A percentile compares a stretch with the other conserved stretches of the same genome.
Conservation (phyloP, 2,797 vertebrate species). For the Remorina albescens region DNA sequence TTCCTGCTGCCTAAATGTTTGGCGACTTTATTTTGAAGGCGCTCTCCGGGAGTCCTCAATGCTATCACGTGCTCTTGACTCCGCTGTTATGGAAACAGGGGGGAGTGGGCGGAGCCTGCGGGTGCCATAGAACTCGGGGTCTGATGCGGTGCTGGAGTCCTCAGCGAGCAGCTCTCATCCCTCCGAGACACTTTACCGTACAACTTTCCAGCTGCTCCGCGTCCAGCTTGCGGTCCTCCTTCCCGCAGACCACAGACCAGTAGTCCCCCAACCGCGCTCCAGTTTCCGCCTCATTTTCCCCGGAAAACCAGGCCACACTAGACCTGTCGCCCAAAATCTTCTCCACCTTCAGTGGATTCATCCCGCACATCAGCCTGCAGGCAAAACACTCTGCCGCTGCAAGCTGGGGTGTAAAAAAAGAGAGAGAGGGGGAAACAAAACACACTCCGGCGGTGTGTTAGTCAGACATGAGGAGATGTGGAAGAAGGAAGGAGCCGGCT, state of each 20-base stretch:
- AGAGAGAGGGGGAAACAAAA: not conserved
- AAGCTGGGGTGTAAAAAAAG: not conserved
- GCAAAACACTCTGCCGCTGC: constrained; percentile 45
- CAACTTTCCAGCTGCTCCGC: constrained; percentile 55
- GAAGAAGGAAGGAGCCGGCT: constrained; percentile 17
- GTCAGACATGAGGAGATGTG: constrained; percentile 31
- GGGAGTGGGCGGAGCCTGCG: constrained; percentile 69
- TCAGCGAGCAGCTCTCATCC: constrained; percentile 49
- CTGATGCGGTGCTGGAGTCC: constrained; percentile 59
- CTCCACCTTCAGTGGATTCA: constrained; percentile 41
- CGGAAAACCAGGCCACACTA: constrained; percentile 49
- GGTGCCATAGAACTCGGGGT: constrained; percentile 59
- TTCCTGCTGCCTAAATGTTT: too few species aligned
- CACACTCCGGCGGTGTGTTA: constrained; percentile 25
- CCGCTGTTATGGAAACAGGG: constrained; percentile 55
- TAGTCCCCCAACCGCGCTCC: too few species aligned
- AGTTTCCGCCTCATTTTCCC: constrained; percentile 7
- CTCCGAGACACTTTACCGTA: constrained; percentile 18
- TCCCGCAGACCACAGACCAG: too few species aligned
- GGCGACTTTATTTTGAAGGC: constrained; percentile 56
- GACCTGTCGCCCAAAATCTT: constrained; percentile 64
- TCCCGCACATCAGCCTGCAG: not conserved
- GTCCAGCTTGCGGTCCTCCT: not conserved
- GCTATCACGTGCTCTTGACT: not conserved
- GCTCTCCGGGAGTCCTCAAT: constrained; percentile 1